A percentile compares a stretch with the other conserved stretches of the same genome.
Evolutionary conservation across 2,113 vertebrate genomes (phyloP).

Genomic region (Regulus satrapa): DNA sequence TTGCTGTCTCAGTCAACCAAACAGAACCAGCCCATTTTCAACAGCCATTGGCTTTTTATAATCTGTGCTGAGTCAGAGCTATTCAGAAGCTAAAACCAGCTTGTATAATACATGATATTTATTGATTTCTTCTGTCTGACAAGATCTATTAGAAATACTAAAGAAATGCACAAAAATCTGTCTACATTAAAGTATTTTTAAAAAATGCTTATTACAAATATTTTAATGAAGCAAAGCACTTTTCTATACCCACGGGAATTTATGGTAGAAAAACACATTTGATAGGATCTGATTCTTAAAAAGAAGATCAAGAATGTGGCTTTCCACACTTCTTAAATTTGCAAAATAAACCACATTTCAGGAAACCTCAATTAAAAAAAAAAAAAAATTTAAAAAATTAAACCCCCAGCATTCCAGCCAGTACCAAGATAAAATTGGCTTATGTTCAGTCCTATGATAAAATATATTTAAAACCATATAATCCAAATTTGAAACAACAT

Average conservation of each 20-base stretch:
- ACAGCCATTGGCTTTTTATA: neutral
- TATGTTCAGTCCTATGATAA: neutral
- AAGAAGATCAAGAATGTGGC: slow-evolving; percentile 42
- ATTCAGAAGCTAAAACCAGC: slow-evolving; percentile 27
- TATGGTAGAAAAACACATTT: neutral
- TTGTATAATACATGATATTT: neutral
- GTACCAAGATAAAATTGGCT: slow-evolving; percentile 20
- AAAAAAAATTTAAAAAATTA: no score
- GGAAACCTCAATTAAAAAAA: slow-evolving; percentile 43
- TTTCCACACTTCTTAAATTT: slow-evolving; percentile 47
- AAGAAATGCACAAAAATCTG: neutral
- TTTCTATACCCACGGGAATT: neutral
- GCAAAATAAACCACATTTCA: slow-evolving; percentile 65
- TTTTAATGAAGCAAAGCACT: slow-evolving; percentile 1
- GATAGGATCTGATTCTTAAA: slow-evolving; percentile 37
- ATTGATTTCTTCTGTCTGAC: slow-evolving; percentile 35
- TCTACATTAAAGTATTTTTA: neutral
- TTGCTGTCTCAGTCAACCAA: slow-evolving; percentile 5
- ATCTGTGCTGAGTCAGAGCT: slow-evolving; percentile 51
- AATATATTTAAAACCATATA: neutral
- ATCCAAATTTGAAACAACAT: neutral
- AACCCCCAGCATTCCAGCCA: neutral
- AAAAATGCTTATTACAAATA: slow-evolving; percentile 5
- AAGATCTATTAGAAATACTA: slow-evolving; percentile 16
- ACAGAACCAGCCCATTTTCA: slow-evolving; percentile 33